Percentiles rank a stretch among this genome's conserved stretches.
phyloP scores from a whole-genome alignment of 2,113 vertebrate genomes.

The Cyanocitta stelleri region DNA sequence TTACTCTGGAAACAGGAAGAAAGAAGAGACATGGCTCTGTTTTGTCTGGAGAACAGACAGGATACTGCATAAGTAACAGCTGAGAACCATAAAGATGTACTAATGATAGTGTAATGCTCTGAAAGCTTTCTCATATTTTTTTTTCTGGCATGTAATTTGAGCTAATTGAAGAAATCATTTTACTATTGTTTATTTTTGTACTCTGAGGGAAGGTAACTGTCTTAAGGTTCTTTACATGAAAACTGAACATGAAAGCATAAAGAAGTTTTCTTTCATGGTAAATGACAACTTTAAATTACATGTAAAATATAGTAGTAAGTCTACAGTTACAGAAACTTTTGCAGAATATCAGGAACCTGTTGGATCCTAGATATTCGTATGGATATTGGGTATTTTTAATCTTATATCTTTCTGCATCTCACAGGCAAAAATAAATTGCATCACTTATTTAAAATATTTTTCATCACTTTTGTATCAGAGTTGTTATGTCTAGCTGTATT shows the following conservation, averaged over 20 bases:
- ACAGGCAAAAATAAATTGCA: not conserved
- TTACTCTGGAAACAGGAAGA: not conserved
- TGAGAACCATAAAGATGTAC: not conserved
- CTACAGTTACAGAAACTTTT: not conserved
- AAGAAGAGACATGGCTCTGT: not conserved
- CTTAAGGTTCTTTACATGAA: not conserved
- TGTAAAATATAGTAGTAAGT: not conserved
- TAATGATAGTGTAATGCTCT: not conserved
- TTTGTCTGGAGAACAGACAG: not conserved
- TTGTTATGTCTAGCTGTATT: not conserved
- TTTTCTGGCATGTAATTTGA: not conserved
- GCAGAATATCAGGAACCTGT: not conserved
- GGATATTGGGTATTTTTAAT: not conserved
- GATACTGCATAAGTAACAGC: not conserved
- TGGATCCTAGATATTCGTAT: not conserved
- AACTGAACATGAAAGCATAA: not conserved
- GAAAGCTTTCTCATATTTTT: not conserved
- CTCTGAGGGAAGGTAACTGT: not conserved
- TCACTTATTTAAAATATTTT: not conserved
- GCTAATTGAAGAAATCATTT: not conserved
- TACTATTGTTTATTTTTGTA: not conserved
- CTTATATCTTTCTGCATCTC: not conserved
- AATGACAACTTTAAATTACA: not conserved
- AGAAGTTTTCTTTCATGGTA: not conserved
- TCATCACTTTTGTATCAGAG: not conserved